Percentiles rank a stretch among this genome's conserved stretches.
phyloP scores from a whole-genome alignment of 2,888 invertebrate species.

The Odiellus spinosus region DNA sequence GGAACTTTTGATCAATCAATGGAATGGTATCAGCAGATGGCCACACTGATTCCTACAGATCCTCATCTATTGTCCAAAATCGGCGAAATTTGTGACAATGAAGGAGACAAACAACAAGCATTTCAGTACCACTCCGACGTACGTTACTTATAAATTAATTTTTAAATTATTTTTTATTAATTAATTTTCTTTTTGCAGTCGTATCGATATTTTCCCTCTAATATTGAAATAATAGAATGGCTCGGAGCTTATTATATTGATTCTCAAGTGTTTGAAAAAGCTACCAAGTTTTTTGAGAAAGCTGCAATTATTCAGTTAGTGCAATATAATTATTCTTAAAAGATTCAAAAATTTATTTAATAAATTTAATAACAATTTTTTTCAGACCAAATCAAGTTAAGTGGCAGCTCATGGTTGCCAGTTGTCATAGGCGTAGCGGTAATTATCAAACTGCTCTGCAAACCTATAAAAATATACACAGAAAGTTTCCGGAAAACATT shows the following conservation, averaged over 20 bases:
- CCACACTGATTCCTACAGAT: constrained; percentile 72
- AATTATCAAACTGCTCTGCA: constrained; percentile 67
- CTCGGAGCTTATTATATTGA: constrained; percentile 76
- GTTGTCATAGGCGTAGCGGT: constrained; percentile 64
- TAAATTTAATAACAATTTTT: neutral
- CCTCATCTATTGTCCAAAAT: constrained; percentile 73
- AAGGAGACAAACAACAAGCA: constrained; percentile 80
- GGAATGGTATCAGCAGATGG: constrained; percentile 48
- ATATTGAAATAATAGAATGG: constrained; percentile 66
- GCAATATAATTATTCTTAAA: neutral
- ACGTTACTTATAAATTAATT: constrained; percentile 22
- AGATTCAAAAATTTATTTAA: neutral
- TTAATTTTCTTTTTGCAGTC: constrained; percentile 36
- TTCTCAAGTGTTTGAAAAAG: constrained; percentile 73
- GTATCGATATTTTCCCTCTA: constrained; percentile 51
- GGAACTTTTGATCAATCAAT: constrained; percentile 39
- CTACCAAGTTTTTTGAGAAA: constrained; percentile 62
- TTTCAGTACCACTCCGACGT: constrained; percentile 67
- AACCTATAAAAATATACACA: constrained; percentile 68
- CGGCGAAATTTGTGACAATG: constrained; percentile 72
- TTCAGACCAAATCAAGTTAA: constrained; percentile 55
- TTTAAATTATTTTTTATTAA: neutral
- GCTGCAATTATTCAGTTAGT: constrained; percentile 48
- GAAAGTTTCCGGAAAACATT: constrained; percentile 81
- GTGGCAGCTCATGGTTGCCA: constrained; percentile 70